phyloP scores from a whole-genome alignment of 2,113 vertebrate genomes.

The Podarcis raffonei region DNA sequence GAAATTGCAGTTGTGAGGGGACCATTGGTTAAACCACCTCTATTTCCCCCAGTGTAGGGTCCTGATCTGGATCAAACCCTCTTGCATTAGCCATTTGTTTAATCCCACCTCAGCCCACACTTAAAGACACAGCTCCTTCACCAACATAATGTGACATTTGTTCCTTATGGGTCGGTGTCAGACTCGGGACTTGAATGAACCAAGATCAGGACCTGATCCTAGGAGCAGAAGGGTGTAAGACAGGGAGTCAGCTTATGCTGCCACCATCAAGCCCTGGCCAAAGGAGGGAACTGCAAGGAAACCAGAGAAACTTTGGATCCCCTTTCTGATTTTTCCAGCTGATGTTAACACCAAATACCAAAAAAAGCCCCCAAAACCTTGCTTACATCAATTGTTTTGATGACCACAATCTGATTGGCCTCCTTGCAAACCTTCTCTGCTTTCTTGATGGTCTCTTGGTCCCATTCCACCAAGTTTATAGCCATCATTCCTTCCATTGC shows the following conservation, averaged over 20 bases:
- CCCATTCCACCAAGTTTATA: conserved; percentile 66
- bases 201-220: neutral
- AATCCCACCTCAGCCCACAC: too few relatives aligned
- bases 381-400: conserved; percentile 68
- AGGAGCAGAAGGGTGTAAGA: neutral
- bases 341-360: neutral
- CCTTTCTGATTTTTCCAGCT: neutral
- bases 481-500: conserved; percentile 63
- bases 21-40: too few relatives aligned
- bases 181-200: neutral
- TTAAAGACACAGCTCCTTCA: too few relatives aligned
- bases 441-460: conserved; percentile 57
- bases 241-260: neutral
- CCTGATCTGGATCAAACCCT: too few relatives aligned
- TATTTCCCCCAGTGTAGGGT: too few relatives aligned
- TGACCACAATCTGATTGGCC: conserved; percentile 56
- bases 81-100: too few relatives aligned
- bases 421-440: conserved; percentile 70
- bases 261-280: neutral
- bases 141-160: too few relatives aligned
- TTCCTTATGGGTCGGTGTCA: too few relatives aligned
- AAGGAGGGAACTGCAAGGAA: neutral
- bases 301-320: too few relatives aligned
- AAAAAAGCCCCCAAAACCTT: neutral
- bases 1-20: too few relatives aligned